phyloP scores from a whole-genome alignment of 2,797 vertebrate species.

The Aselliscus stoliczkanus region DNA sequence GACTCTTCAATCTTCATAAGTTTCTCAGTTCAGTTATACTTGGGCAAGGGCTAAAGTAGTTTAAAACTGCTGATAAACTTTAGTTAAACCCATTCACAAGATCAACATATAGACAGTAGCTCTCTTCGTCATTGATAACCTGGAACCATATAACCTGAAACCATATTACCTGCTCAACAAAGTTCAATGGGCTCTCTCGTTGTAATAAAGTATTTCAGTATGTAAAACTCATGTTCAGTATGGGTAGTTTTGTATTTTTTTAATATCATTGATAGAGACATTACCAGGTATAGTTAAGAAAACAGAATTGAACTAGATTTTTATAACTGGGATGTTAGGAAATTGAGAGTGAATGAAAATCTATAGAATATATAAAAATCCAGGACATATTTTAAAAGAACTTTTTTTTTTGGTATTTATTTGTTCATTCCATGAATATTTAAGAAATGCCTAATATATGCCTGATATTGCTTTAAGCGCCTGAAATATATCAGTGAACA shows the following conservation, averaged over 20 bases:
- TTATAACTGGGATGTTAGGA: background rate
- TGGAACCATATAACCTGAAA: background rate
- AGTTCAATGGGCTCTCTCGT: background rate
- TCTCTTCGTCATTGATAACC: background rate
- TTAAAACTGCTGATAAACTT: background rate
- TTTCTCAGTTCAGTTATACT: background rate
- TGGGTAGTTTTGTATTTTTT: background rate
- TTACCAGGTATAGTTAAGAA: background rate
- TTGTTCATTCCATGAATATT: constrained; percentile 14
- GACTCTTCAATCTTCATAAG: constrained; percentile 42
- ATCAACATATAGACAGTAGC: background rate
- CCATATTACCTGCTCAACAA: background rate
- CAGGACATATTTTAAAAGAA: background rate
- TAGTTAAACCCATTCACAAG: background rate
- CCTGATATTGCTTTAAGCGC: background rate
- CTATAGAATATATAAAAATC: background rate
- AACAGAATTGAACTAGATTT: background rate
- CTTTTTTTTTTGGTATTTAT: background rate
- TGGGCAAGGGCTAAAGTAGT: background rate
- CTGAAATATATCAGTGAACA: background rate
- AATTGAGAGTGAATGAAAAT: background rate
- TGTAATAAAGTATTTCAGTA: background rate
- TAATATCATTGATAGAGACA: background rate
- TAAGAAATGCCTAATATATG: background rate
- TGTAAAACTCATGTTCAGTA: background rate